Evolutionary conservation across 2,888 invertebrate genomes (phyloP), one percentile per base, ranked within the genome.

Genomic region (Lottia gigantea): DNA sequence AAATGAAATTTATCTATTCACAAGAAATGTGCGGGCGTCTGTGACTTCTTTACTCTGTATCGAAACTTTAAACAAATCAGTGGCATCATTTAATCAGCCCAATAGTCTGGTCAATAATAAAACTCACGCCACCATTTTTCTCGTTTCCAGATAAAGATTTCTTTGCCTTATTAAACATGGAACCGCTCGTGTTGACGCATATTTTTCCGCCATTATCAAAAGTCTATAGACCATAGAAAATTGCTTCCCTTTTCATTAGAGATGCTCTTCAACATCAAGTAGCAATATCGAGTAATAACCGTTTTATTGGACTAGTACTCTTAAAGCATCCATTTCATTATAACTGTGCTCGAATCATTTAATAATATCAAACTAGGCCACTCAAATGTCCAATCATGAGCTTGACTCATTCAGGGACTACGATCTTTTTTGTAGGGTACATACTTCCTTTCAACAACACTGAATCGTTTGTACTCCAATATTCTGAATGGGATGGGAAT

Each of bases 41-140:
- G 55, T 55, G 55, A 55, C 55, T 55, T 40, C 40, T 40, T 40
- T 40, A 40, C 55, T 19, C 14, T 55, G 19, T 23, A 55, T 14
- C 55, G 55, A 55, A 55, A 23, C 23, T 55, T 55, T 55, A 23
- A 55, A 55, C 55, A 55, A 55, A 47, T 47, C 68, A 66, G 68
- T 63, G 65, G 64, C 70, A 70, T 64, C 69, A 55, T 64, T 47
- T 69, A 69, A 69, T 69, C 69, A 69, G 49, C 6, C 64, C 47
- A 40, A 64, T 61, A 55, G 16, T 19, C 65, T 26, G 23, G 69
- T 69, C 69, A 69, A 69, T 64, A 69, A 23, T 12, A 45, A 25
- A 16, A 40, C 70, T 66, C 70, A 66, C 45, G 70, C 61, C 25
- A 15, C 31, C 62, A 62, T 62, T 55, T 55, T 40, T 23, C 55